Evolutionary conservation across 2,888 invertebrate genomes (phyloP).

Genomic region (Drosophila borborema): DNA sequence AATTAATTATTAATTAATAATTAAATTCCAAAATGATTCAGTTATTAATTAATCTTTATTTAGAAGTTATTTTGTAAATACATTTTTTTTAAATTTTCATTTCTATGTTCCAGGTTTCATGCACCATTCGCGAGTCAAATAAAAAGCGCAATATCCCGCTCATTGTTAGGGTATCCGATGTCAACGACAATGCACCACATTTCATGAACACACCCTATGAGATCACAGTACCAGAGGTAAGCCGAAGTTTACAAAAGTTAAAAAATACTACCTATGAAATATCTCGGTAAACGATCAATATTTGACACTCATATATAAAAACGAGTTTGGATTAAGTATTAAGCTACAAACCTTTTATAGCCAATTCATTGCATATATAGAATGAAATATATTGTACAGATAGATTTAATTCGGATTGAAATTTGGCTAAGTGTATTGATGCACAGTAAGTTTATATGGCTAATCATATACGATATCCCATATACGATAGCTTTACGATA

Average conservation of each 20-base stretch:
- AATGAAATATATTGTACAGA: background rate
- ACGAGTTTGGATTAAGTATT: background rate
- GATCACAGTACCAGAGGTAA: conserved; percentile 94
- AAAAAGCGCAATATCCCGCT: conserved; percentile 94
- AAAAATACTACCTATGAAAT: background rate
- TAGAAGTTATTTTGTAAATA: background rate
- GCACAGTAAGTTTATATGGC: background rate
- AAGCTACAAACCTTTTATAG: background rate
- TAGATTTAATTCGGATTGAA: background rate
- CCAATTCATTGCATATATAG: background rate
- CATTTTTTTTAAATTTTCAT: background rate
- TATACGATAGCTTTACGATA: background rate
- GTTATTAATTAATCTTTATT: background rate
- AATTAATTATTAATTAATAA: no score
- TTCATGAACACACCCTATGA: conserved; percentile 94
- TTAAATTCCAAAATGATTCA: background rate
- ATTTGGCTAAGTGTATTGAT: background rate
- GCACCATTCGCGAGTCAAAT: conserved; percentile 91
- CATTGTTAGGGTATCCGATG: conserved; percentile 94
- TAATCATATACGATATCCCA: background rate
- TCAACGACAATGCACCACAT: conserved; percentile 95
- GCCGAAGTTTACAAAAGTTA: conserved; percentile 55
- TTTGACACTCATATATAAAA: background rate
- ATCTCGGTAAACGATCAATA: background rate
- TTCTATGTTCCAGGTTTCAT: conserved; percentile 88